Base-by-base conservation (phyloP, 2,797 vertebrate species). In the Poliocrania exsul region DNA sequence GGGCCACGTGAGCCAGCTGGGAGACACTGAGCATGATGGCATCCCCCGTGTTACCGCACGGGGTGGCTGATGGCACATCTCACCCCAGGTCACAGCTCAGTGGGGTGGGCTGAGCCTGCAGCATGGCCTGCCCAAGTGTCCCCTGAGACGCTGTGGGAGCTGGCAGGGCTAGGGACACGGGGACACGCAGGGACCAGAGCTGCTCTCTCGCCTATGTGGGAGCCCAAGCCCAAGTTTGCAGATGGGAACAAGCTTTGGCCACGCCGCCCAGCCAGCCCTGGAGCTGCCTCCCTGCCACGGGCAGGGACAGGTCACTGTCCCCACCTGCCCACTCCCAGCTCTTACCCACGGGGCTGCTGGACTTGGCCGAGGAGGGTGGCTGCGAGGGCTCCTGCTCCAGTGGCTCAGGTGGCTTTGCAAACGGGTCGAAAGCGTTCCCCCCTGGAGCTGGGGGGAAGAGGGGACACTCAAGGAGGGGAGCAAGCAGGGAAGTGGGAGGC, bases 321-420 rank as follows among this genome's bases (percentile, higher is more conserved):
- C 77, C 73, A 9, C 35, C n/a, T 31, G 70, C 88, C 81, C 80
- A 5, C 14, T 70, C 80, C 81, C 6, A 2, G 82, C 78, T 69
- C 98, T 98, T 97, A 98, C 98, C 98, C 16, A 92, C 93, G 5
- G 98, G 97, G 67, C 97, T 98, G 92, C 88, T 80, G 31, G 94
- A 91, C 72, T 97, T 97, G 58, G 88, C 73, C 0, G 78, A 90
- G 56, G 97, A 90, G 51, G 94, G 78, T 2, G 47, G 89, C 83
- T 96, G 97, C 11, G 57, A 66, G 61, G 91, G 75, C 82, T 97
- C 96, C 31, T 83, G 93, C 71, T 96, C 94, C 26, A 83, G 92
- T 11, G 80, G 88, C 64, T 93, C 97, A 2, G 96, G 89, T 4
- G 87, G 93, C 79, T 98, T 97, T 96, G 96, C 95, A 91, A 98